Conservation (phyloP, 2,113 vertebrate genomes). For the Lophius piscatorius region DNA sequence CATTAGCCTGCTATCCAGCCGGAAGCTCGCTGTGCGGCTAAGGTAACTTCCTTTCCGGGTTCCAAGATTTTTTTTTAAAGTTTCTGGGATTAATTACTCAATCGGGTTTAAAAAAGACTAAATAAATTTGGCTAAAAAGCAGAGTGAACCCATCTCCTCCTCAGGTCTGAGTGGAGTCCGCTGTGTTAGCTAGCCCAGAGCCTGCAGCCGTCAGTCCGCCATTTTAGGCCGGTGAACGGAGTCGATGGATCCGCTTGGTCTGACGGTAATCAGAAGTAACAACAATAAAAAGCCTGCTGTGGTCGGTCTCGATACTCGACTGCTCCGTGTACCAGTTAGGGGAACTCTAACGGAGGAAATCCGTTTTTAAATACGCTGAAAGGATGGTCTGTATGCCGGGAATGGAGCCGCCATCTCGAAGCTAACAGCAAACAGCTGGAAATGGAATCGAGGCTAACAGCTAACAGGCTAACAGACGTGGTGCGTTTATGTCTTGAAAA, state of each 20-base stretch:
- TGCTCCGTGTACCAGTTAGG: constrained; percentile 7
- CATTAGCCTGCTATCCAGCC: constrained; percentile 39
- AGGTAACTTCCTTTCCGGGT: neutral
- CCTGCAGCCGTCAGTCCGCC: constrained; percentile 54
- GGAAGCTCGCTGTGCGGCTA: constrained; percentile 14
- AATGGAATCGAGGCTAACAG: constrained; percentile 34
- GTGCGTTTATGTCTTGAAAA: too few relatives aligned
- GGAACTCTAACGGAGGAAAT: neutral
- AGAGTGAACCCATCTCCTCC: neutral
- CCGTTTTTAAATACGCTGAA: constrained; percentile 44
- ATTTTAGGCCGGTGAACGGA: constrained; percentile 64
- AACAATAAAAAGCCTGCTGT: neutral
- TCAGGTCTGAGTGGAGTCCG: neutral
- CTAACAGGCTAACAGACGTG: constrained; percentile 31
- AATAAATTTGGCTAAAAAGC: neutral
- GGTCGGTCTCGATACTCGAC: neutral
- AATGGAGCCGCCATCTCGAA: constrained; percentile 82
- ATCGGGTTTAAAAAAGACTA: too few relatives aligned
- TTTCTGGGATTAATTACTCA: too few relatives aligned
- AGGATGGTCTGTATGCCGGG: constrained; percentile 43
- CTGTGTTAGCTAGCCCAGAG: constrained; percentile 9
- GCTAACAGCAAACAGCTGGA: constrained; percentile 54
- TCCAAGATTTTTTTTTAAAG: too few relatives aligned
- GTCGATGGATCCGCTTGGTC: too few relatives aligned
- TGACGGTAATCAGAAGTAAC: neutral